Evolutionary conservation across 92 coral and sea anemone genomes (phyloP), one percentile per base, ranked within the genome.

Genomic region (Actinernus sp.): DNA sequence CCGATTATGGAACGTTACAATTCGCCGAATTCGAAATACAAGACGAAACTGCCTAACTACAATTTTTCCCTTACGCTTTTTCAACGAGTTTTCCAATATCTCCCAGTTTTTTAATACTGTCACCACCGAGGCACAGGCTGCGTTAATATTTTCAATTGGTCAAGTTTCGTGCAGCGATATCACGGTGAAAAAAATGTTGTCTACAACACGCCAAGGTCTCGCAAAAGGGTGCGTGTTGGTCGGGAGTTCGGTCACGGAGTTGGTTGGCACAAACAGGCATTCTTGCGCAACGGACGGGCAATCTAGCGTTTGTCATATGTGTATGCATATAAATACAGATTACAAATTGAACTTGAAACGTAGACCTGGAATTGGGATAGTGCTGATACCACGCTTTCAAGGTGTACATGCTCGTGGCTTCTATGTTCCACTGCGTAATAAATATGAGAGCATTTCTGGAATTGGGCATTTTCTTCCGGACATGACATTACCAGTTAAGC

Each of bases 371-470:
- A 43, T 86, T 26, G 73, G 81, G 23, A 51, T 86, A 27, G 51
- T 86, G 49, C 73, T 86, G 61, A 50, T 90, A 20, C 96, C 96
- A 19, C 85, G 86, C 28, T 63, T 64, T 19, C 68, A 26, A 7
- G 82, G 79, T 22, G 75, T 86, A 20, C 61, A 59, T 17, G 68
- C 61, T 29, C 38, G 74, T 17, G 68, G 73, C 26, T 90, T 90
- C 31, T 58, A 86, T 44, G 49, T 90, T 8, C 96, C 96, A 22
- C 79, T 90, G 11, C 91, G 91, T 26, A 82, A 90, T 43, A 90
- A 86, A 63, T 90, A 90, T 41, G 86, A 90, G 58, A 81, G 80
- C 44, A 90, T 90, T 2, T 61, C 78, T 17, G 96, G 96, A 0
- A 44, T 90, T 20, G 59, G 70, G 27, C 76, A 85, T 14, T 90